Evolutionary conservation across 1,140 invertebrate species (phyloP).

Genomic region (Hycleus phaleratus): DNA sequence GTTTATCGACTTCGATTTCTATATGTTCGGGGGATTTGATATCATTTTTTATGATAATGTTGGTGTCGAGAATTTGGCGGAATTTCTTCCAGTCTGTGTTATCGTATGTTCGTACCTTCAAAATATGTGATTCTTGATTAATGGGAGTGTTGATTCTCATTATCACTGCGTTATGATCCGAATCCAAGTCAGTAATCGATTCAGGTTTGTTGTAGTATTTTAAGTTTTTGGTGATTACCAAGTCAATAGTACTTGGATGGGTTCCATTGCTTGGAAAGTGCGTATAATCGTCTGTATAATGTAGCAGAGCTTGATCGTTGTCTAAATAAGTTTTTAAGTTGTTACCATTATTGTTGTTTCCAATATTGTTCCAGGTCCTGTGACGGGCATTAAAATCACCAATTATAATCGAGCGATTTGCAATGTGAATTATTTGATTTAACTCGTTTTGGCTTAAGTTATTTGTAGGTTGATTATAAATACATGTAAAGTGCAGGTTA

Average conservation of each 20-base stretch:
- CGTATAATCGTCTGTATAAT: neutral
- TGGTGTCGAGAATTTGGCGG: no score
- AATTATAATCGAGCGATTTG: no score
- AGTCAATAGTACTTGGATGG: neutral
- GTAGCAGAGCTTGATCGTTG: neutral
- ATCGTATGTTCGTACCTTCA: no score
- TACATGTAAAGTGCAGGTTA: neutral
- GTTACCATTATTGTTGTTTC: no score
- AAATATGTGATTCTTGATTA: no score
- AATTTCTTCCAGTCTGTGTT: no score
- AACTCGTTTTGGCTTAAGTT: neutral
- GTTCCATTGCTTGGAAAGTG: neutral
- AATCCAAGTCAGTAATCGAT: neutral
- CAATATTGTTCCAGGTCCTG: no score
- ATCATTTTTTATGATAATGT: no score
- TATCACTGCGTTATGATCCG: neutral
- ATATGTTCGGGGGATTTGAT: no score
- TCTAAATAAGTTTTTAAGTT: neutral
- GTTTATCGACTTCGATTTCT: no score
- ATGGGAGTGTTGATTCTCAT: no score
- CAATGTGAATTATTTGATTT: neutral
- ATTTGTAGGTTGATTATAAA: neutral
- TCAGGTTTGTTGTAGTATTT: neutral
- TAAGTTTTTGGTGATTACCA: neutral
- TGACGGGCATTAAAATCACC: no score